Base-by-base conservation (phyloP, 1,140 invertebrate species). In the Pseudomyrmex pallidus region DNA sequence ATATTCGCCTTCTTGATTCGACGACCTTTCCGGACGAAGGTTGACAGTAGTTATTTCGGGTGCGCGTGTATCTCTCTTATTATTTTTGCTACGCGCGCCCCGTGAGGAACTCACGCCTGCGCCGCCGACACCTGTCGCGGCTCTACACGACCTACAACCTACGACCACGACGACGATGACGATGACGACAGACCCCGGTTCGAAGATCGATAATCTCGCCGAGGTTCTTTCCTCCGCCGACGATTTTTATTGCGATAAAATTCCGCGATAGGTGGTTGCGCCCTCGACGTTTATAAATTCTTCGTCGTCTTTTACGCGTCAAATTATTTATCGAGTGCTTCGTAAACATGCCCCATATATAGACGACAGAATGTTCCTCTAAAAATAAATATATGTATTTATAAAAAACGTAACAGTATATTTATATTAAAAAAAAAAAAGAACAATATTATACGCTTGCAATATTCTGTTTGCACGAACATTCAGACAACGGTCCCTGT, bases 401-500 rank as follows among this genome's bases (percentile, higher is more conserved):
- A 35, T 35, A 35, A 35, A 35, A 35, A 35, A 35, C 35, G 35
- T 35, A 35, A 35, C 35, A 35, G 35, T 35, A 35, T 35, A 35
- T 35, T 35, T 35, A 35, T 35, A 35, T 7, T 25, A 25, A 3
- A 25, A 25, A 25, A 25, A 25, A 25, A 25, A 25, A 25, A 52
- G 67, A 13, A 64, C 1, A n/a, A 66, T 0, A 10, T 61, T 64
- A n/a, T 70, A 70, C 15, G 1, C 35, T 35, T 35, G 35, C 5
- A 35, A 35, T 35, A 35, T 35, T 35, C 5, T 35, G 35, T 35
- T 35, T 0, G 35, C 35, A 35, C 35, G 35, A 35, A 61, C 74
- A 61, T 22, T 52, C 92, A 98, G 97, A 98, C 95, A 98, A 99
- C 95, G 98, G 98, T 63, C 97, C 96, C 63, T 99, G 98, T 94